Evolutionary conservation across 2,113 vertebrate genomes (phyloP), one percentile per base, ranked within the genome.

Genomic region (Epinephelus lanceolatus): DNA sequence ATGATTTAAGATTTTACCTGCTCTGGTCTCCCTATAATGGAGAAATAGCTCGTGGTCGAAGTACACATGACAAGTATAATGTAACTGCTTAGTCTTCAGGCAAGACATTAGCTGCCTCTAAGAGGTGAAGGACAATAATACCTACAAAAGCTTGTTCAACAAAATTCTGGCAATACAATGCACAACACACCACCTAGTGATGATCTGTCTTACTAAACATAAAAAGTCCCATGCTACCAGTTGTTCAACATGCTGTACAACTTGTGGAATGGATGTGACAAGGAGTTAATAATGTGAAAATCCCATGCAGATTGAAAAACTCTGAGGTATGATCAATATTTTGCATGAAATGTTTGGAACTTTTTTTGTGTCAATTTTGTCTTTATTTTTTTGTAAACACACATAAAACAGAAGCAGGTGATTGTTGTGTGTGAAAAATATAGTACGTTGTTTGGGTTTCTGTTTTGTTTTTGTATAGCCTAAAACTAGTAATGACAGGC

Each of bases 101-200:
- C 19, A 72, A 60, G 27, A 52, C 42, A 30, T 45, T 9, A 78
- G 25, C 14, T 14, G 37, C 2, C 18, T 18, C 30, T 27, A 30
- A 30, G 4, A 30, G 30, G 30, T 30, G 30, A 27, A 27, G 27
- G 30, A 30, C 30, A 30, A 30, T 51, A 51, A 66, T 45, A 21
- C 13, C 63, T 5, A 45, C 5, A 45, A 21, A 61, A 3, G 5
- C 10, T 15, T 67, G 9, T 37, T 68, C 40, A 65, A 37, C 18
- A 47, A n/a, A 33, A 30, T 30, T 30, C 30, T 30, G 59, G 25
- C 27, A 37, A 18, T 25, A 52, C 8, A 27, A 17, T 40, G 59
- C 59, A 27, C 27, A 27, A 27, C 27, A 27, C 27, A 47, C 78
- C 68, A 23, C 15, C 69, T 80, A 72, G 25, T 57, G 69, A 33